Evolutionary conservation across 1,140 invertebrate species (phyloP).

Genomic region (Hypothenemus hampei): DNA sequence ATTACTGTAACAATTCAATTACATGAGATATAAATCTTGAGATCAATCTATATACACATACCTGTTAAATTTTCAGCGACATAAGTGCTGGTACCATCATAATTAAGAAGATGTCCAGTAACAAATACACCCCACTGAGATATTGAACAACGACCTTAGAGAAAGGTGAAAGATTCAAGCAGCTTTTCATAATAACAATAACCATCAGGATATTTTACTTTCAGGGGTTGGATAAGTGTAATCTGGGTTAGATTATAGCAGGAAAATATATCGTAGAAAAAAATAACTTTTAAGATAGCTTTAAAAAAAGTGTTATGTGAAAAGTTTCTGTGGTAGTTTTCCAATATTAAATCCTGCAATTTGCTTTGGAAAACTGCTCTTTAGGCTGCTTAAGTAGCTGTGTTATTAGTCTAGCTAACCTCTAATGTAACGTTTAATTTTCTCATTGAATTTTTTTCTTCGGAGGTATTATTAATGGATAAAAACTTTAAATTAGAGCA

Average conservation of each 20-base stretch:
- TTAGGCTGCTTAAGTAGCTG: neutral
- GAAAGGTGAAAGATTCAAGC: neutral
- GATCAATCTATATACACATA: too few species aligned
- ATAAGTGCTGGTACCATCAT: slow-evolving; percentile 7
- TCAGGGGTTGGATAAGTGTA: too few species aligned
- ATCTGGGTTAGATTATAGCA: too few species aligned
- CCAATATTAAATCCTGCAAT: too few species aligned
- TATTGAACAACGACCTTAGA: neutral
- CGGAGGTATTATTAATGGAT: slow-evolving; percentile 1
- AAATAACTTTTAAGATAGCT: neutral
- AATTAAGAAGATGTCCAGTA: slow-evolving; percentile 2
- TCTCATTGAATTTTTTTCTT: neutral
- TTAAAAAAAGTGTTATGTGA: neutral
- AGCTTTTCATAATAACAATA: too few species aligned
- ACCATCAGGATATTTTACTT: too few species aligned
- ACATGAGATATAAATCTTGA: too few species aligned
- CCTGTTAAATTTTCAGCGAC: too few species aligned
- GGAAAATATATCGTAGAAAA: neutral
- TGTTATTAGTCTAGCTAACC: neutral
- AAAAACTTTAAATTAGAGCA: slow-evolving; percentile 10
- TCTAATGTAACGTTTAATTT: neutral
- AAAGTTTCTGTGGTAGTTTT: neutral
- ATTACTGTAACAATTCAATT: too few species aligned
- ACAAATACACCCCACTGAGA: neutral
- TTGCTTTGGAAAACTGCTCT: neutral